Base-by-base conservation (phyloP, 2,888 invertebrate species). In the Brenthis hecate region DNA sequence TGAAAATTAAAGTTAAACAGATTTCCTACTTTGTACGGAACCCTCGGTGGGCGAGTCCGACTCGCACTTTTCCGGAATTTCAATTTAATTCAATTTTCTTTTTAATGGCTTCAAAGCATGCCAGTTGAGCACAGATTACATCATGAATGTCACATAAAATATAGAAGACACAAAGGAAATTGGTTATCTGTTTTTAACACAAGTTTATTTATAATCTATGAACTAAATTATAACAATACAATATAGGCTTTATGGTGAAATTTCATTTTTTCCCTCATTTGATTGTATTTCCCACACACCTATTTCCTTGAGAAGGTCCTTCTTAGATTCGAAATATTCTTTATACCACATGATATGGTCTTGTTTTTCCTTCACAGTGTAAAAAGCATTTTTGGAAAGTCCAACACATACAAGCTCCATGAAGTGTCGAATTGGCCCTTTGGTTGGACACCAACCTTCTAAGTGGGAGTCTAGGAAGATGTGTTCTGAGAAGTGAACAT, bases 341-440 rank as follows among this genome's bases (percentile, higher is more conserved):
- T 95, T 95, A 84, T 96, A 99, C 99, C 99, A 99, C 72, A 95
- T 87, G 56, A 99, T 96, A 80, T 98, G 98, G 13, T 96, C 97
- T 73, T 94, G 94, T 84, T 99, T 99, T 78, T 98, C 97, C 74
- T 95, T 87, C 0, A 96, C 97, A 0, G 97, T 97, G 78, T 99
- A 94, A 86, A 97, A 98, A 0, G 98, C 96, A 91, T 99, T 99
- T 87, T 98, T 98, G 0, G 98, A 98, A 0, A 99, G 93, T 6
- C 99, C 99, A 0, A 96, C 95, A 76, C 97, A 96, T 0, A 99
- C 99, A 6, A 99, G 93, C 81, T 99, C 99, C 99, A 99, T 99
- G 85, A 98, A 99, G 86, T 99, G 98, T 8, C 98, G 94, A 74
- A 99, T 94, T 0, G 99, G 99, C 0, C 99, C 99, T 76, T 94